Percentiles rank a stretch among this genome's conserved stretches.
phyloP scores from a whole-genome alignment of 2,888 invertebrate genomes.

The Limnephilus rhombicus region DNA sequence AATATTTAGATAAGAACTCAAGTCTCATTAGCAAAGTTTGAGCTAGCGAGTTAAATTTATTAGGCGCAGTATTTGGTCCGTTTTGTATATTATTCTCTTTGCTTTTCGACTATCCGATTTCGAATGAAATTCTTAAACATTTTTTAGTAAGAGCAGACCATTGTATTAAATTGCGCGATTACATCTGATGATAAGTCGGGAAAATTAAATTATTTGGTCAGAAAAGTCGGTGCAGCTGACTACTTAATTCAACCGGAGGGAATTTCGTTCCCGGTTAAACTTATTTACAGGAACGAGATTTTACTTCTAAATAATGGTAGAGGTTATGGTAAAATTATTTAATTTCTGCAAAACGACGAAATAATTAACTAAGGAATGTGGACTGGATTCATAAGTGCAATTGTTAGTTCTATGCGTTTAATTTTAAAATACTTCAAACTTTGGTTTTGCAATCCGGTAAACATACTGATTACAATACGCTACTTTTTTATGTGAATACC shows the following conservation, averaged over 20 bases:
- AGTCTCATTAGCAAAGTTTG: slow-evolving; percentile 18
- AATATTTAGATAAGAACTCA: slow-evolving; percentile 6
- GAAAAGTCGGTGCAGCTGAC: slow-evolving; percentile 33
- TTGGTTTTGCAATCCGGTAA: too few relatives aligned
- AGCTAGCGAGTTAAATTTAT: neutral
- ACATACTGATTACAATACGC: too few relatives aligned
- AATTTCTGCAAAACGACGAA: neutral
- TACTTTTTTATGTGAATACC: too few relatives aligned
- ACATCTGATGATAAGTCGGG: slow-evolving; percentile 32
- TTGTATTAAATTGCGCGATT: slow-evolving; percentile 33
- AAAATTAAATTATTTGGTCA: slow-evolving; percentile 6
- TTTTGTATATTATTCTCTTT: neutral
- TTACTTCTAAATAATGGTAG: slow-evolving; percentile 45
- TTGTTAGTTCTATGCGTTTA: too few relatives aligned
- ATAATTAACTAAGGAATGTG: neutral
- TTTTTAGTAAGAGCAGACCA: slow-evolving; percentile 15
- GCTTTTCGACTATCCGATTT: neutral
- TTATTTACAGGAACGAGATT: slow-evolving; percentile 41
- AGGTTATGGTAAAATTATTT: neutral
- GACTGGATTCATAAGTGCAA: neutral
- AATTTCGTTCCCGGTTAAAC: slow-evolving; percentile 44
- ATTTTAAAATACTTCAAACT: too few relatives aligned
- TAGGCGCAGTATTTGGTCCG: neutral
- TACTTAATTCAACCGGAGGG: slow-evolving; percentile 9
- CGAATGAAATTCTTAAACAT: slow-evolving; percentile 7